Evolutionary conservation across 2,888 invertebrate genomes (phyloP).

Genomic region (Pherbina coryleti): DNA sequence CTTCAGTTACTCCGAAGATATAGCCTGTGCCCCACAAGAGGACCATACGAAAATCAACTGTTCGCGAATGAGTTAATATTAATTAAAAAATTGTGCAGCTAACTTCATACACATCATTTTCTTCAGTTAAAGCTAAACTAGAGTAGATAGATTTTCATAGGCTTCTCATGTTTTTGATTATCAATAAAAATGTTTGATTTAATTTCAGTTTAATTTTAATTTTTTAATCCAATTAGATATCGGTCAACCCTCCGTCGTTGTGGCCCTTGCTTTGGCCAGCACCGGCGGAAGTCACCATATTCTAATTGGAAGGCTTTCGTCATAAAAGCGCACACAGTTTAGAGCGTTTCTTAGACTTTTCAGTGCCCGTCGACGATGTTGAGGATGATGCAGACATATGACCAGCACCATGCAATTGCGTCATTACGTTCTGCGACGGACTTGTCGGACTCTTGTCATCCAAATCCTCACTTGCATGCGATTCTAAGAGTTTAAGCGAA

Average conservation of each 20-base stretch:
- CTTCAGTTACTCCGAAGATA: too few relatives aligned
- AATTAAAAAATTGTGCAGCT: too few relatives aligned
- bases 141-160: background rate
- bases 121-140: background rate
- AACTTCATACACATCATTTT: background rate
- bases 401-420: conserved; percentile 49
- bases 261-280: conserved; percentile 55
- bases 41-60: too few relatives aligned
- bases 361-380: conserved; percentile 56
- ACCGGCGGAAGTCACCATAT: conserved; percentile 59
- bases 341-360: conserved; percentile 68
- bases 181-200: background rate
- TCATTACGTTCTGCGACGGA: conserved; percentile 59
- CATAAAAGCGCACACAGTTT: conserved; percentile 70
- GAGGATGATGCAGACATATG: conserved; percentile 66
- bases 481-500: conserved; percentile 63
- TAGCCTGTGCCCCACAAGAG: too few relatives aligned
- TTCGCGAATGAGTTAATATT: too few relatives aligned
- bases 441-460: conserved; percentile 68
- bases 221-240: conserved; percentile 61
- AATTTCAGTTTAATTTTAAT: background rate
- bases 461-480: conserved; percentile 64
- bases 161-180: background rate
- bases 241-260: conserved; percentile 61
- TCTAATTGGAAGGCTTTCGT: conserved; percentile 70